These are phyloP conservation scores for Daboia siamensis DNA, from an alignment of 2,113 vertebrate species.

Conservation along the genomic window DNA sequence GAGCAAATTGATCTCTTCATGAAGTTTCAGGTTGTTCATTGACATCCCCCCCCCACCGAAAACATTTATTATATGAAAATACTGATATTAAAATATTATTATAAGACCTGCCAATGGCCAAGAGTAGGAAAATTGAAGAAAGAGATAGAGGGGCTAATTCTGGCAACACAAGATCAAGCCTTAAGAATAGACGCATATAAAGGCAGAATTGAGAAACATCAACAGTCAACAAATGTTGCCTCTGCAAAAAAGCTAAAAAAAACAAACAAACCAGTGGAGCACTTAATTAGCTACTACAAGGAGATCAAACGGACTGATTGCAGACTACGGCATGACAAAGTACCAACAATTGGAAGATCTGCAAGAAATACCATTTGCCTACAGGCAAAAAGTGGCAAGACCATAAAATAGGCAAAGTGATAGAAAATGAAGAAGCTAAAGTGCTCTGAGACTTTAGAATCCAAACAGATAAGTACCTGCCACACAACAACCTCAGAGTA, in stretches of 20 bases:
- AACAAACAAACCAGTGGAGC: background rate
- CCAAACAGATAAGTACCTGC: background rate
- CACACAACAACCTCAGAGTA: background rate
- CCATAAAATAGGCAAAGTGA: background rate
- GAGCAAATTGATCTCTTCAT: background rate
- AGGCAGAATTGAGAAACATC: background rate
- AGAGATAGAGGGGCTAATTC: background rate
- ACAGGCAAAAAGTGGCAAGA: background rate
- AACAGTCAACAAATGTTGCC: background rate
- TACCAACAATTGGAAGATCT: background rate
- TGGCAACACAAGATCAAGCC: background rate
- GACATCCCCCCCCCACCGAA: background rate
- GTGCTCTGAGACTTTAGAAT: background rate
- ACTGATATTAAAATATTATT: no score
- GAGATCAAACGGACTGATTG: background rate
- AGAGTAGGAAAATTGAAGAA: background rate
- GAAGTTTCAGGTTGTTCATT: background rate
- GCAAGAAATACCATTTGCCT: background rate
- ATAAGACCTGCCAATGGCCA: background rate
- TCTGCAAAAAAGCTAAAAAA: background rate
- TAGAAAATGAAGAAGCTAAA: background rate
- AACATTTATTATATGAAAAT: background rate
- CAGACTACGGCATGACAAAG: background rate
- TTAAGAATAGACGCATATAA: background rate
- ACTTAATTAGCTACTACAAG: no score